Evolutionary conservation across 1,140 invertebrate genomes (phyloP).

Genomic region (Micrasema longulum): DNA sequence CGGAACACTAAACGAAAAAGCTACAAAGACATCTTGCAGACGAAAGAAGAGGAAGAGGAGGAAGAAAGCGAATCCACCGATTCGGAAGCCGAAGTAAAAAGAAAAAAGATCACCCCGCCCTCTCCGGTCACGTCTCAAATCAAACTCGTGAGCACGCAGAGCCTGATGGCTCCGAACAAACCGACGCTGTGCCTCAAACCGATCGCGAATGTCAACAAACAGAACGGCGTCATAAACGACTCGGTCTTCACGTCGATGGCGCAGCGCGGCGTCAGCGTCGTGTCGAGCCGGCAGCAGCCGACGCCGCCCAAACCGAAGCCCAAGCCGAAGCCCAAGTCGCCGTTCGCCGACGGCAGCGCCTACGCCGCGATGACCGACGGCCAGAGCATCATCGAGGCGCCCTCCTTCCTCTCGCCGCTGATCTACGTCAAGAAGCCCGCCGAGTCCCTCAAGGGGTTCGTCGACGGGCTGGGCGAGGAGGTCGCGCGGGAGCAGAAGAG

Average conservation of each 20-base stretch:
- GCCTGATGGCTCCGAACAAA: neutral
- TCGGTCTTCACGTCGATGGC: constrained; percentile 4
- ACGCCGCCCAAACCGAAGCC: neutral
- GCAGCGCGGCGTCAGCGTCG: constrained; percentile 16
- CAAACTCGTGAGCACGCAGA: neutral
- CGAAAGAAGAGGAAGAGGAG: neutral
- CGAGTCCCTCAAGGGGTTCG: constrained; percentile 1
- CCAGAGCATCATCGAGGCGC: constrained; percentile 21
- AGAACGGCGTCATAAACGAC: neutral
- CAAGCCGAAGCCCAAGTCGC: neutral
- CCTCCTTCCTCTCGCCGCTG: constrained; percentile 21
- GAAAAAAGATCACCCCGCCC: neutral
- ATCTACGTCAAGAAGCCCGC: constrained; percentile 18
- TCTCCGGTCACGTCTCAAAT: neutral
- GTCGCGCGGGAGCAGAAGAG: neutral
- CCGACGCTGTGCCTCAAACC: neutral
- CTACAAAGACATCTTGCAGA: neutral
- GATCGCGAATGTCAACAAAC: neutral
- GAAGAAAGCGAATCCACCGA: neutral
- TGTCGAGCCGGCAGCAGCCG: neutral
- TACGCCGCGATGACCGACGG: constrained; percentile 8
- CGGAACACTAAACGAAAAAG: constrained; percentile 13
- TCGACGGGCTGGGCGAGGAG: constrained; percentile 11
- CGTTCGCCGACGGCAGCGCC: constrained; percentile 1
- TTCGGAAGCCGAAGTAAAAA: neutral